A percentile compares a stretch with the other conserved stretches of the same genome.
Conservation (phyloP, 2,113 vertebrate genomes). For the Atherinomorus stipes region DNA sequence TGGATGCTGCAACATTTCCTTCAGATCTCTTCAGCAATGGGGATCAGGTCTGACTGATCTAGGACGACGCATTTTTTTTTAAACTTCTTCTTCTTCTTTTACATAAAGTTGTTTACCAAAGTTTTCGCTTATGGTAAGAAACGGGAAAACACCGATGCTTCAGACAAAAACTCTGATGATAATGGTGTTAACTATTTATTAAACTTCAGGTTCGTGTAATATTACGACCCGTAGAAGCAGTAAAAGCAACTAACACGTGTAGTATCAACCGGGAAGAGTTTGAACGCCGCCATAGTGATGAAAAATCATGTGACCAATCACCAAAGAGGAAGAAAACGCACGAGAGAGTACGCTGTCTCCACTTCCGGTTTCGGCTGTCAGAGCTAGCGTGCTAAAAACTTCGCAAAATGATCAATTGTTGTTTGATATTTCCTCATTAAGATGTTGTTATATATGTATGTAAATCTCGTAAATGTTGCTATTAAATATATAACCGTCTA, state of each 20-base stretch:
- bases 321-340: background rate
- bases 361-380: constrained; percentile 43
- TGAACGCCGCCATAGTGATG: background rate
- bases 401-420: no score
- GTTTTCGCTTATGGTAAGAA: background rate
- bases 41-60: background rate
- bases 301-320: constrained; percentile 14
- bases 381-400: no score
- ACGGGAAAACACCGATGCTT: no score
- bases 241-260: background rate
- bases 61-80: background rate
- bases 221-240: rapidly evolving
- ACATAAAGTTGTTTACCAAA: no score
- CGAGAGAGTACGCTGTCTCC: rapidly evolving
- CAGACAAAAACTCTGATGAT: background rate
- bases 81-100: no score
- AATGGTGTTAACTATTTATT: rapidly evolving
- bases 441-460: no score
- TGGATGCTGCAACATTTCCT: constrained; percentile 23
- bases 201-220: no score
- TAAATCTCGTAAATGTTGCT: no score
- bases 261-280: constrained; percentile 46
- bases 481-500: no score
- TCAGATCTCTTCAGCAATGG: constrained; percentile 1
- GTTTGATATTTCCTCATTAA: no score